Evolutionary conservation across 2,888 invertebrate species (phyloP).

Genomic region (Ditula angustiorana): DNA sequence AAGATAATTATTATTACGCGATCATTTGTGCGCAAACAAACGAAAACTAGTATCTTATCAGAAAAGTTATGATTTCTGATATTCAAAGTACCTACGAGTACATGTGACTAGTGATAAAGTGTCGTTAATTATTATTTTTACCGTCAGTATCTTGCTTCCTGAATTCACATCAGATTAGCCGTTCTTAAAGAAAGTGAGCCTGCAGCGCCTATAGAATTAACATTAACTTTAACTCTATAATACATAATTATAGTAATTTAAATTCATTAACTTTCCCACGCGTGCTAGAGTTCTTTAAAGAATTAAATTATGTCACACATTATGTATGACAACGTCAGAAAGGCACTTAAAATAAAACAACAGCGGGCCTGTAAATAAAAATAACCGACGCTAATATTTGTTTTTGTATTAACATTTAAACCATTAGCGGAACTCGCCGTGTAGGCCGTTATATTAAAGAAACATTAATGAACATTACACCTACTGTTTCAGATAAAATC

Average conservation of each 20-base stretch:
- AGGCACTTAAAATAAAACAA: not conserved
- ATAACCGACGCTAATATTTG: slow-evolving; percentile 13
- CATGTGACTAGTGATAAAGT: not conserved
- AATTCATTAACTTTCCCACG: not conserved
- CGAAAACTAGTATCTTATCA: slow-evolving; percentile 31
- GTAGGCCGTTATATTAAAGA: slow-evolving; percentile 25
- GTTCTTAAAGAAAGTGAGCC: not conserved
- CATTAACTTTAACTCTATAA: too few relatives aligned
- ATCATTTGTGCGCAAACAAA: slow-evolving; percentile 11
- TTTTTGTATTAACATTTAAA: slow-evolving; percentile 18
- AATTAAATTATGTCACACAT: not conserved
- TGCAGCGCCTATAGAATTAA: not conserved
- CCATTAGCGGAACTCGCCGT: slow-evolving; percentile 8
- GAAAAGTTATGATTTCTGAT: slow-evolving; percentile 15
- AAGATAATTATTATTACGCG: slow-evolving; percentile 20
- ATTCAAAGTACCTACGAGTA: not conserved
- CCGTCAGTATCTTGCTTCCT: not conserved
- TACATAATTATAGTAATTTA: too few relatives aligned
- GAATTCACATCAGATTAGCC: not conserved
- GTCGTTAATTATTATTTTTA: not conserved
- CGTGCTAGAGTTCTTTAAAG: not conserved
- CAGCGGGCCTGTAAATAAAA: not conserved
- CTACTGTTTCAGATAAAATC: slow-evolving; percentile 36
- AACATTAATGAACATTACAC: slow-evolving; percentile 32
- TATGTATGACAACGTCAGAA: not conserved